Conservation (phyloP, 2,113 vertebrate genomes). For the Monarcha castaneiventris region DNA sequence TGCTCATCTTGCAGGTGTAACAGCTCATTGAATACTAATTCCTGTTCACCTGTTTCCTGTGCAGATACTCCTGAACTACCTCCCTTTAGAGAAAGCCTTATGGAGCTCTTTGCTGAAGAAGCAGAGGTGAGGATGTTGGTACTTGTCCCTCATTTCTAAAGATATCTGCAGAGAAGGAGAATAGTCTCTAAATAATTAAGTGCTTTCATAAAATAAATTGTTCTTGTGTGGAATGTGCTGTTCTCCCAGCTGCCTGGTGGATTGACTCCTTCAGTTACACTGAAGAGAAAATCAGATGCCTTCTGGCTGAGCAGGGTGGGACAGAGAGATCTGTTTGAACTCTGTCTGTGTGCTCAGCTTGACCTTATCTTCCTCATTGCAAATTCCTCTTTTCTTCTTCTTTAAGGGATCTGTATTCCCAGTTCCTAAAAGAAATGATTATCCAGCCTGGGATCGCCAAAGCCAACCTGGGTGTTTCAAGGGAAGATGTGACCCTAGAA, state of each 20-base stretch:
- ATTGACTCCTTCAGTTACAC: background rate
- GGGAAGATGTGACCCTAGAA: slow-evolving; percentile 96
- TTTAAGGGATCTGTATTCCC: slow-evolving; percentile 88
- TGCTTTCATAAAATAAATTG: background rate
- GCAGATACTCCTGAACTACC: slow-evolving; percentile 95
- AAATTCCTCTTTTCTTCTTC: background rate
- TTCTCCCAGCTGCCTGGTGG: background rate
- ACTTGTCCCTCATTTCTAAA: background rate
- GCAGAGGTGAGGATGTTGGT: slow-evolving; percentile 81
- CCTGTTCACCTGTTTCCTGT: background rate
- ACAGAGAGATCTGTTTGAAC: too few species aligned
- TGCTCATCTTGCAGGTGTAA: background rate
- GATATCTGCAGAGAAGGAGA: background rate
- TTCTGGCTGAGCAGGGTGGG: background rate
- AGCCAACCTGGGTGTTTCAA: slow-evolving; percentile 90
- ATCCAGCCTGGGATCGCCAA: slow-evolving; percentile 98
- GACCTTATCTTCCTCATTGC: background rate
- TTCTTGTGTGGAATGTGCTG: background rate
- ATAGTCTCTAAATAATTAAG: slow-evolving; percentile 31
- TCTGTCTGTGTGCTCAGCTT: background rate
- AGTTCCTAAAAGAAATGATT: slow-evolving; percentile 98
- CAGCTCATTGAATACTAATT: background rate
- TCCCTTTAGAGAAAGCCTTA: slow-evolving; percentile 85
- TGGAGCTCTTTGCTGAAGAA: slow-evolving; percentile 91
- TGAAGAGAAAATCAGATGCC: background rate